phyloP scores from a whole-genome alignment of 2,113 vertebrate genomes.

The Sebastes schlegelii region DNA sequence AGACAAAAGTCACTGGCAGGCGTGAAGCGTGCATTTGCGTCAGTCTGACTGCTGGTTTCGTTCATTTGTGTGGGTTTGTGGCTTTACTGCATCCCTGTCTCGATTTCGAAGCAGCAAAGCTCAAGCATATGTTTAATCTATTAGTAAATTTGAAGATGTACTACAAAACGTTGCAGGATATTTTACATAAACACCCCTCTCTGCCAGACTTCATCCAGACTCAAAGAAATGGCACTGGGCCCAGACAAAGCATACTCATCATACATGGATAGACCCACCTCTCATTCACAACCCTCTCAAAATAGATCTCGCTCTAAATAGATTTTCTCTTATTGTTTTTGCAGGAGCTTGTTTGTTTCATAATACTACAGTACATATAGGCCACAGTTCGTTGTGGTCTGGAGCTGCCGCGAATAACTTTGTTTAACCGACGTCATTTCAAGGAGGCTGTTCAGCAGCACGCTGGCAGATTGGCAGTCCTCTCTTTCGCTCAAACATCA shows the following conservation, averaged over 20 bases:
- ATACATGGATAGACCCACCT: conserved; percentile 13
- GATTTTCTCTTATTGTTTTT: conserved; percentile 25
- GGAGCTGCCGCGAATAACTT: conserved; percentile 11
- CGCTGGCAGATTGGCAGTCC: neutral
- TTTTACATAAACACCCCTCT: conserved; percentile 1
- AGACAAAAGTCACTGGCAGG: conserved; percentile 22
- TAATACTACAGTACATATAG: neutral
- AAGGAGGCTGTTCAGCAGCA: neutral
- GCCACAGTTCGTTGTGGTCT: conserved; percentile 11
- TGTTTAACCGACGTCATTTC: neutral
- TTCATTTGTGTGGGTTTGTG: conserved; percentile 38
- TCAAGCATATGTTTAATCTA: neutral
- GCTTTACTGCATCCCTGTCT: neutral
- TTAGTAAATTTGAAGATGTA: neutral
- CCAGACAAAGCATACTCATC: conserved; percentile 28
- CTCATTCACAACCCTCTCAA: conserved; percentile 39
- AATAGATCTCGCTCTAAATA: conserved; percentile 43
- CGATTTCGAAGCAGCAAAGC: neutral
- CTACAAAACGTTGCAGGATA: neutral
- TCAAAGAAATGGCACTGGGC: conserved; percentile 18
- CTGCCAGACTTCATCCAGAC: conserved; percentile 8
- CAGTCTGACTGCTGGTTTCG: neutral
- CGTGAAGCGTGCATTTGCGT: conserved; percentile 5
- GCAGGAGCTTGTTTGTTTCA: conserved; percentile 25
- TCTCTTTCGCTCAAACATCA: conserved; percentile 1